Evolutionary conservation across 2,888 invertebrate species (phyloP), one percentile per base, ranked within the genome.

Genomic region (Eustalomyia histrio): DNA sequence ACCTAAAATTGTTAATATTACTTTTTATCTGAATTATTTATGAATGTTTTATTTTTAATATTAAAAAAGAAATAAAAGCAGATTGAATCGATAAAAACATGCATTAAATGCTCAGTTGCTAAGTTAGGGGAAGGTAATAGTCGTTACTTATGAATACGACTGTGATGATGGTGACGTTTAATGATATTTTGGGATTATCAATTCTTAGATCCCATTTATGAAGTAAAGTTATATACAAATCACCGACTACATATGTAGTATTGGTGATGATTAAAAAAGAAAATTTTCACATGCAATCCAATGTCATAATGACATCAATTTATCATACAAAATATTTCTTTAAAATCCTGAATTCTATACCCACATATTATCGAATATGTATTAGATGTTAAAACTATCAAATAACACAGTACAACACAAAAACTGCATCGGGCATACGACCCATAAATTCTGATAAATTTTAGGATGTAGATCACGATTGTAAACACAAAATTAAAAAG

Each of bases 1-100:
- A 73, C 65, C 78, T 67, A 72, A 67, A 43, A 68, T 68, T 18
- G 63, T 74, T 64, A 55, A 43, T 58, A 69, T 52, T 52, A 52
- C 57, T 75, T 55, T 35, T 39, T 33, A 35, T 64, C 57, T 64
- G 17, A 57, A 39, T 57, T 50, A 50, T 63, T 50, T n/a, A 47
- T 47, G 39, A 14, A n/a, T n/a, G 43, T 47, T 7, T 47, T 39
- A 12, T 39, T 5, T 12, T 39, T 12, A 3, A 6, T 6, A 18
- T 10, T 16, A 65, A 64, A 71, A 64, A 35, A 17, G 29, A 24
- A 16, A 53, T 53, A 60, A 65, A 60, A 72, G 43, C 60, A 64
- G 64, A 57, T 64, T 69, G 35, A 57, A 50, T 69, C 12, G 33
- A 29, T 21, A 39, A 78, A 65, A 72, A 60, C 76, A 78, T 78